Percentiles rank a stretch among this genome's conserved stretches.
These are phyloP conservation scores for Pristionchus arcanus DNA, from an alignment of 2,888 invertebrate species.

Conservation along the genomic window DNA sequence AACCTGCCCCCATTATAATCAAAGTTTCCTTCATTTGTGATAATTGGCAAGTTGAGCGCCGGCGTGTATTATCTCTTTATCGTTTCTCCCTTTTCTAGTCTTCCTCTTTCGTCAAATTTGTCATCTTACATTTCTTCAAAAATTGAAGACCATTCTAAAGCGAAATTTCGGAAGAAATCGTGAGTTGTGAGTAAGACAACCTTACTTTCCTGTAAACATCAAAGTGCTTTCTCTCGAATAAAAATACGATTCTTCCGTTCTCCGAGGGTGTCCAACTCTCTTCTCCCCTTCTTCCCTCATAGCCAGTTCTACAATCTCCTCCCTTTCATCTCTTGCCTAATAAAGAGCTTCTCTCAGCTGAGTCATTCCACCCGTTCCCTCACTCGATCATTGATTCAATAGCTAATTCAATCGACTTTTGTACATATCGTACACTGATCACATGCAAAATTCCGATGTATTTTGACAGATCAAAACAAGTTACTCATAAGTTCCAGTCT, in stretches of 20 bases:
- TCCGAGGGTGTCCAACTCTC: neutral
- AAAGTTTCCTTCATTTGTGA: neutral
- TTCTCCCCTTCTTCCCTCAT: neutral
- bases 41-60: neutral
- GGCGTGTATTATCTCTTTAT: no score
- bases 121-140: neutral
- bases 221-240: neutral
- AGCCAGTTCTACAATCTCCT: slow-evolving; percentile 36
- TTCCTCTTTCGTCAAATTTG: neutral
- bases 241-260: neutral
- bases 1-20: neutral
- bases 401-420: neutral
- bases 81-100: no score
- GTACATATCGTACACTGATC: neutral
- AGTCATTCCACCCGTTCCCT: slow-evolving; percentile 11
- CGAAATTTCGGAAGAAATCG: neutral
- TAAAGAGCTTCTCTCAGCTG: slow-evolving; percentile 33
- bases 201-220: neutral
- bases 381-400: neutral
- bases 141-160: neutral
- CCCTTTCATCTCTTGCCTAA: slow-evolving; percentile 19
- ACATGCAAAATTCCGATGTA: neutral
- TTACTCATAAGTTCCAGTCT: neutral
- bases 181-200: no score
- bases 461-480: neutral